Evolutionary conservation across 2,113 vertebrate genomes (phyloP).

Genomic region (Eptatretus burgeri): DNA sequence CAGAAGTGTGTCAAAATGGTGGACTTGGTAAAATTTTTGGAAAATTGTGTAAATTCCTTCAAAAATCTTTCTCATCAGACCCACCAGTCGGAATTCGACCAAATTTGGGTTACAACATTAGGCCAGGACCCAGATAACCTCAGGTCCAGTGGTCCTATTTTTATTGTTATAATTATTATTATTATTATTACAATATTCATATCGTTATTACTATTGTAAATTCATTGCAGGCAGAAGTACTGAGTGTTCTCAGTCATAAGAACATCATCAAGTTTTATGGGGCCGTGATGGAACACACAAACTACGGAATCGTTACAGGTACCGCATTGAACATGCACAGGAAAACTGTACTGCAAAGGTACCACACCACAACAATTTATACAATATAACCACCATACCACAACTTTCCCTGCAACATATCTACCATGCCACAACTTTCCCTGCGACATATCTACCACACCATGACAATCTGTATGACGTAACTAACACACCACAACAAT

Average conservation of each 20-base stretch:
- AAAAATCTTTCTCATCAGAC: no score
- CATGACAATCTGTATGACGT: background rate
- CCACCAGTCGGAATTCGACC: no score
- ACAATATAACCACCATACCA: background rate
- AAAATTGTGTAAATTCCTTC: no score
- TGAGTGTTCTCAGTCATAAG: constrained; percentile 83
- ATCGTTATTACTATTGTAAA: constrained; percentile 11
- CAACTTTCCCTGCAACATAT: background rate
- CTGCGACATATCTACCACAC: background rate
- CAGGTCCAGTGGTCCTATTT: no score
- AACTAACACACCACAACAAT: no score
- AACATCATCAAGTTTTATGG: constrained; percentile 98
- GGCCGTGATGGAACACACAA: constrained; percentile 60
- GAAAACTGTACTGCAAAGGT: background rate
- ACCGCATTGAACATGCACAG: constrained; percentile 13
- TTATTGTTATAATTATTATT: no score
- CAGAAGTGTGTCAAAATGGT: no score
- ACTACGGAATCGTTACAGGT: constrained; percentile 96
- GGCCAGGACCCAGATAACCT: no score
- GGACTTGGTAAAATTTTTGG: no score
- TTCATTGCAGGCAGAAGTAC: constrained; percentile 55
- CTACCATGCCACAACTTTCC: background rate
- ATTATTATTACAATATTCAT: no score
- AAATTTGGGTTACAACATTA: no score
- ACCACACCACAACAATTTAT: background rate